Conservation (phyloP, 1,140 invertebrate species). For the Drosophila murphyi region DNA sequence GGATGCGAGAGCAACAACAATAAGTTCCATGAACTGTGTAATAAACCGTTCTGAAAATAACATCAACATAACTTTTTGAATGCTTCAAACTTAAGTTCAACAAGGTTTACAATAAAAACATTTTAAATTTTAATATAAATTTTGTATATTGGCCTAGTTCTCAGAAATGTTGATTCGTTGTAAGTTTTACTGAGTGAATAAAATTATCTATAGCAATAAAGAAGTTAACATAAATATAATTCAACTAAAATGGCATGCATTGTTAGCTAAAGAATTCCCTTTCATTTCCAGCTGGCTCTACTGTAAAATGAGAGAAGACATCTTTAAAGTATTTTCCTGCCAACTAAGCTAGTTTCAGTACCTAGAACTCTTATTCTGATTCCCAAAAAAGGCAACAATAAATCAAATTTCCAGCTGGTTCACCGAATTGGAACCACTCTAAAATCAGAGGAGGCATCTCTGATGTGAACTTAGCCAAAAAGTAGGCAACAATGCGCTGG, state of each 20-base stretch:
- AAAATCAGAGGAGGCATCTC: neutral
- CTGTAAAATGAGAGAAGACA: no score
- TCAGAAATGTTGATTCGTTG: neutral
- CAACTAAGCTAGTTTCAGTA: no score
- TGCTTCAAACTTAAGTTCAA: neutral
- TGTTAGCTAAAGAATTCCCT: no score
- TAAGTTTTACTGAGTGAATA: no score
- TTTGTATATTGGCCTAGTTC: neutral
- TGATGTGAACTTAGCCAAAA: slow-evolving; percentile 35
- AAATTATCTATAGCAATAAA: no score
- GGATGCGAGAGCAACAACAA: neutral
- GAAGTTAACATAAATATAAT: no score
- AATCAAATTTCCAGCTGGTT: slow-evolving; percentile 20
- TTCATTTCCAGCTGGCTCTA: no score
- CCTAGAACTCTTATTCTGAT: no score
- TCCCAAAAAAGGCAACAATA: no score
- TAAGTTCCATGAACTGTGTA: slow-evolving; percentile 5
- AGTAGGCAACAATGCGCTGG: slow-evolving; percentile 52
- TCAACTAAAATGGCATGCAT: no score
- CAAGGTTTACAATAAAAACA: neutral
- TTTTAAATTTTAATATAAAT: neutral
- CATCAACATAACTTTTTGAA: neutral
- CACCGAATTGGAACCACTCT: neutral
- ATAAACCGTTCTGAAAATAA: neutral
- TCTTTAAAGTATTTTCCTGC: no score